Evolutionary conservation across 1,140 invertebrate species (phyloP).

Genomic region (Drosophila ficusphila): DNA sequence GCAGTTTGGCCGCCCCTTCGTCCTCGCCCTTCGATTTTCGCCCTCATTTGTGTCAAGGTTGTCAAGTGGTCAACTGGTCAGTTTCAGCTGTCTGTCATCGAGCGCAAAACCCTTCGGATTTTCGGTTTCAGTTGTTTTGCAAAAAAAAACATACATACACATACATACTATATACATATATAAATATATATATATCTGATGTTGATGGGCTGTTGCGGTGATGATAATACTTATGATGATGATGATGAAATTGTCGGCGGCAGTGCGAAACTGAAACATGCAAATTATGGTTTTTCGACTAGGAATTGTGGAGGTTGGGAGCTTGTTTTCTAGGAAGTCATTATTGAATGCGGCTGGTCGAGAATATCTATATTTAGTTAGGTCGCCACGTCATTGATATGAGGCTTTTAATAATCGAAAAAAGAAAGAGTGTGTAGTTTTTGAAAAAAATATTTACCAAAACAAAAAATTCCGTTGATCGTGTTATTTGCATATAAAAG

Average conservation of each 20-base stretch:
- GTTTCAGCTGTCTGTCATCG: slow-evolving; percentile 1
- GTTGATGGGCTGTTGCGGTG: slow-evolving; percentile 6
- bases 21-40: slow-evolving; percentile 30
- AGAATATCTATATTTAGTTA: slow-evolving; percentile 37
- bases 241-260: neutral
- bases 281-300: slow-evolving; percentile 44
- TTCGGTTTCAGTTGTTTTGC: neutral
- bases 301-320: neutral
- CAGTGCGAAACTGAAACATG: slow-evolving; percentile 38
- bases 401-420: too few relatives aligned
- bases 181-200: neutral
- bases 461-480: too few relatives aligned
- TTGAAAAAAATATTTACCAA: too few relatives aligned
- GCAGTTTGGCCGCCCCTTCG: neutral
- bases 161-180: neutral
- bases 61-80: slow-evolving; percentile 36
- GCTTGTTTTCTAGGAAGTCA: slow-evolving; percentile 40
- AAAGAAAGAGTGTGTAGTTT: too few relatives aligned
- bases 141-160: too few relatives aligned
- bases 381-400: slow-evolving; percentile 1
- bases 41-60: slow-evolving; percentile 57
- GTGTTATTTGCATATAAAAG: too few relatives aligned
- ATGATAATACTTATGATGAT: slow-evolving; percentile 15
- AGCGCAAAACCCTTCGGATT: neutral
- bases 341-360: slow-evolving; percentile 10